Evolutionary conservation across 1,140 invertebrate species (phyloP), one percentile per base, ranked within the genome.

Genomic region (Drosophila santomea): DNA sequence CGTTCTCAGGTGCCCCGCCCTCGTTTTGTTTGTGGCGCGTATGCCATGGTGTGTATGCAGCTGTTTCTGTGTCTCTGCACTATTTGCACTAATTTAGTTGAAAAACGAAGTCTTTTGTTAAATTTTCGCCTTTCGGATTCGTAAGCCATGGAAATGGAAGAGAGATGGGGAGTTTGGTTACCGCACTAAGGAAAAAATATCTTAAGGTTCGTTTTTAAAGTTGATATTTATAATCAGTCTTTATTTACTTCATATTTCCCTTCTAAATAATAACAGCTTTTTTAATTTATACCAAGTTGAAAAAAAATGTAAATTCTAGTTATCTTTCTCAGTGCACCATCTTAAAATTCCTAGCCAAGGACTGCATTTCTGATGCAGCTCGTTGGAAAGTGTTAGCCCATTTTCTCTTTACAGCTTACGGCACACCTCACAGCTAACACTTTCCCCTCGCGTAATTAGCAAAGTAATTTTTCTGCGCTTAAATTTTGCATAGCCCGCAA

Each of bases 21-120:
- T 68, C 73, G 64, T 76, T 81, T 61, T 61, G 59, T 50, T 47
- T 15, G 63, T 45, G 60, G 41, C 14, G 25, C 15, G 25, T 47
- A 12, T 14, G 45, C 20, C 20, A 47, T 4, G 14, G 20, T 32
- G 32, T 14, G 38, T 51, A 35, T 51, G 44, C 54, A n/a, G 57
- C 52, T 58, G 57, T 56, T 39, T 68, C 36, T 75, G 60, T 67
- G 61, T 88, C 64, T 76, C 59, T 62, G 68, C 80, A 89, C 84
- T 90, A 86, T 85, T 90, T 90, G 86, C 81, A 90, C 86, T 90
- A 90, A 90, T 90, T 90, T 90, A 90, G 85, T 90, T 57, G 82
- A 90, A 90, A 68, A 90, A 90, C 85, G 82, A 90, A 76, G 78
- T 82, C 86, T 68, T 90, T 90, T 90, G 81, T 90, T 90, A 75